Base-by-base conservation (phyloP, 2,888 invertebrate genomes). In the Craniophora ligustri region DNA sequence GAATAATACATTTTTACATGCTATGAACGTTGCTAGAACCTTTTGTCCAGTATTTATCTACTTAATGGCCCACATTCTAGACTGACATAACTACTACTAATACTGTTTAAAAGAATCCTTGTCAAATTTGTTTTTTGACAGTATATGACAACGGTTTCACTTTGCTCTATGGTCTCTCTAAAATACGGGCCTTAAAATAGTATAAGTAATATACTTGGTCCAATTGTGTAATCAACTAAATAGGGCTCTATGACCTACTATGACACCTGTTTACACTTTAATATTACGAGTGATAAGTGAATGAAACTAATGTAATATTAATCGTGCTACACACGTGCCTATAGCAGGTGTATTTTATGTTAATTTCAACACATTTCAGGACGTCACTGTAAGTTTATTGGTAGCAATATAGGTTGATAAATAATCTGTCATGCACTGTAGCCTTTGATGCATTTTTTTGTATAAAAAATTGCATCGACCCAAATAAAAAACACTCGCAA, bases 201-300 rank as follows among this genome's bases (percentile, higher is more conserved):
- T 23, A 3, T n/a, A 26, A n/a, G n/a, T n/a, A n/a, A n/a, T n/a
- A n/a, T n/a, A n/a, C n/a, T n/a, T n/a, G n/a, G n/a, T n/a, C n/a
- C n/a, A n/a, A n/a, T n/a, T n/a, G n/a, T 26, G n/a, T 26, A n/a
- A 26, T 26, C 26, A 44, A 46, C 30, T 23, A 51, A 63, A 44
- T 23, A 59, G 10, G 21, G n/a, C n/a, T n/a, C n/a, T n/a, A n/a
- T n/a, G n/a, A 5, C 38, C 38, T 34, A n/a, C 34, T 41, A 14
- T 38, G 26, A 36, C 44, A 54, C 40, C 38, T 53, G 46, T 45
- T 53, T 18, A 59, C 44, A 36, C n/a, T 28, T 14, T 18, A 14
- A 48, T 31, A 54, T 32, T 40, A 23, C 60, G 44, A 53, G 46
- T 44, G 44, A 64, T 57, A 28, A 49, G 14, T 26, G 11, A 34